These are phyloP conservation scores for Drosophila longiperda DNA, from an alignment of 2,888 invertebrate species.

Conservation along the genomic window DNA sequence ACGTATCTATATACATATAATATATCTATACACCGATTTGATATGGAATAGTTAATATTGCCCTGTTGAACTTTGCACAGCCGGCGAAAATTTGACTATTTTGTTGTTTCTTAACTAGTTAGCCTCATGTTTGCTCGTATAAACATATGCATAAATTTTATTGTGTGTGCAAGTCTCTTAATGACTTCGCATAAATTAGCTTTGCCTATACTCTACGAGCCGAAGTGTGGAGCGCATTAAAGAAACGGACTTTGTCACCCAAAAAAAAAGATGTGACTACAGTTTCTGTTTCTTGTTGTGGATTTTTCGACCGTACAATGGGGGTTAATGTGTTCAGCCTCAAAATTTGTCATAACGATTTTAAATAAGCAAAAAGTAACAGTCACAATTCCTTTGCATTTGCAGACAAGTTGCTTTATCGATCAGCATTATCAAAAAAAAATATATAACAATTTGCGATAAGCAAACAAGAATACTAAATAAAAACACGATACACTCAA, in stretches of 20 bases:
- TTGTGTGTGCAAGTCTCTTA: not conserved
- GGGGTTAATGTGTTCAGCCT: not conserved
- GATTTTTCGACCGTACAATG: not conserved
- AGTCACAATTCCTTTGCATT: not conserved
- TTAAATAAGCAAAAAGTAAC: slow-evolving; percentile 23
- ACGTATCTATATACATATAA: not conserved
- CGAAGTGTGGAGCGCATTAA: not conserved
- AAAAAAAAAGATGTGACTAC: not conserved
- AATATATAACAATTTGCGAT: not conserved
- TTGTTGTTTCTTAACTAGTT: not conserved
- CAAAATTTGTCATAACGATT: slow-evolving; percentile 29
- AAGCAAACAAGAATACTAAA: not conserved
- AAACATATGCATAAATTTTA: not conserved
- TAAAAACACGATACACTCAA: not conserved
- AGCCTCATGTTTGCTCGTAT: not conserved
- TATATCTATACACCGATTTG: not conserved
- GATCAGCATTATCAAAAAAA: not conserved
- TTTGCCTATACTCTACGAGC: not conserved
- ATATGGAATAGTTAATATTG: not conserved
- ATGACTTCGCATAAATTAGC: not conserved
- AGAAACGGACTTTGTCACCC: not conserved
- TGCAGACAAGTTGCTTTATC: not conserved
- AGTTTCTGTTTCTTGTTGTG: not conserved
- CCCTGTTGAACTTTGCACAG: slow-evolving; percentile 2
- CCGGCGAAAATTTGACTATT: not conserved